Conservation (phyloP, 2,797 vertebrate genomes). For the Dendrocincla tyrannina region DNA sequence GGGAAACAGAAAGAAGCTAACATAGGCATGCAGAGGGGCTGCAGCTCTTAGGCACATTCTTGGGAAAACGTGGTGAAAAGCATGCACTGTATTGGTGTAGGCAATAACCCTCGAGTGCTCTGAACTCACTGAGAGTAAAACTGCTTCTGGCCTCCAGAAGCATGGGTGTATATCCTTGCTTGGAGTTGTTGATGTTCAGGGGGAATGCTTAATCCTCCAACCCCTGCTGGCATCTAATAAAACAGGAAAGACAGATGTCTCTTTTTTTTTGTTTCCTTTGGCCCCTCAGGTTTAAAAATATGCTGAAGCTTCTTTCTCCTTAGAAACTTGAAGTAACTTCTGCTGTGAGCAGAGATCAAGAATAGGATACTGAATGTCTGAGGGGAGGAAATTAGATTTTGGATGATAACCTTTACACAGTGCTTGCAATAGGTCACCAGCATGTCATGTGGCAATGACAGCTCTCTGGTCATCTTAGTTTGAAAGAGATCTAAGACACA, state of each 20-base stretch:
- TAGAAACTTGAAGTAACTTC: neutral
- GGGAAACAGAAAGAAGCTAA: neutral
- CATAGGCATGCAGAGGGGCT: neutral
- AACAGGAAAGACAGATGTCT: neutral
- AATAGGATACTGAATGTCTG: neutral
- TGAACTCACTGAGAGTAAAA: conserved; percentile 29
- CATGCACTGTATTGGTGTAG: neutral
- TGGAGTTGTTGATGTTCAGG: neutral
- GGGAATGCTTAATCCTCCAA: neutral
- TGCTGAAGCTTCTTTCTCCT: neutral
- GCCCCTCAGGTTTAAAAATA: neutral
- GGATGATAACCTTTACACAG: neutral
- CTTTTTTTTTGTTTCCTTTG: neutral
- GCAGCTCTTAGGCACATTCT: neutral
- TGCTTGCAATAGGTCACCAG: neutral
- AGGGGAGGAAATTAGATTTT: neutral
- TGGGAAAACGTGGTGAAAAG: neutral
- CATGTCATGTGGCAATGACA: neutral
- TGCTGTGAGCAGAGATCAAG: neutral
- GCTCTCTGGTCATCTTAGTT: neutral
- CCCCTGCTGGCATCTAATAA: neutral
- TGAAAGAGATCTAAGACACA: neutral
- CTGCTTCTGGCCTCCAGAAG: conserved; percentile 19
- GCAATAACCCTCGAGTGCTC: neutral
- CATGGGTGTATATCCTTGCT: neutral